Conservation (phyloP, 2,888 invertebrate genomes). For the Rhamphomyia laevipes region DNA sequence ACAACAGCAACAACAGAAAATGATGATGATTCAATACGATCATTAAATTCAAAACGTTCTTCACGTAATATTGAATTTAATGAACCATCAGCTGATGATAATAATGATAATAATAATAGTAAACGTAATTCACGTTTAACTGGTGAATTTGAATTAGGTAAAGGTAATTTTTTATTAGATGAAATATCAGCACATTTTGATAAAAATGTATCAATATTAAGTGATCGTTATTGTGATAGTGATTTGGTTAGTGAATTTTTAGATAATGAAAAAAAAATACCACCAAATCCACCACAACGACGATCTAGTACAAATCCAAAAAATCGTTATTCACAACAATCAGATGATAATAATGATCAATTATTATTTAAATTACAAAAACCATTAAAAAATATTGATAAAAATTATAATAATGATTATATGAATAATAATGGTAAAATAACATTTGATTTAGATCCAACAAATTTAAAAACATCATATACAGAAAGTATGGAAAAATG, state of each 20-base stretch:
- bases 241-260: constrained; percentile 17
- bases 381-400: constrained; percentile 15
- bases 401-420: background rate
- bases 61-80: too few relatives aligned
- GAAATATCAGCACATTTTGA: constrained; percentile 43
- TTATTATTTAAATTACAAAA: constrained; percentile 2
- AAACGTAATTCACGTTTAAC: constrained; percentile 9
- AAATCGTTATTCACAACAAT: background rate
- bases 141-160: constrained; percentile 28
- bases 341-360: background rate
- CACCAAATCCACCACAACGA: constrained; percentile 14
- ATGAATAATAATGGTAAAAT: background rate
- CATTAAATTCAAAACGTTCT: too few relatives aligned
- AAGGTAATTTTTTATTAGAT: constrained; percentile 36
- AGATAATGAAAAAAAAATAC: constrained; percentile 8
- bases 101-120: background rate
- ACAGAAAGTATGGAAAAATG: constrained; percentile 36
- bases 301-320: constrained; percentile 2
- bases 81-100: background rate
- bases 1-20: constrained; percentile 10
- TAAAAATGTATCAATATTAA: constrained; percentile 45
- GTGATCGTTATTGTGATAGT: constrained; percentile 39
- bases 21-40: background rate
- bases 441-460: constrained; percentile 37
- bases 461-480: constrained; percentile 32